Percentiles rank a stretch among this genome's conserved stretches.
These are phyloP conservation scores for Hipposideros larvatus DNA, from an alignment of 2,797 vertebrate species.

Conservation along the genomic window DNA sequence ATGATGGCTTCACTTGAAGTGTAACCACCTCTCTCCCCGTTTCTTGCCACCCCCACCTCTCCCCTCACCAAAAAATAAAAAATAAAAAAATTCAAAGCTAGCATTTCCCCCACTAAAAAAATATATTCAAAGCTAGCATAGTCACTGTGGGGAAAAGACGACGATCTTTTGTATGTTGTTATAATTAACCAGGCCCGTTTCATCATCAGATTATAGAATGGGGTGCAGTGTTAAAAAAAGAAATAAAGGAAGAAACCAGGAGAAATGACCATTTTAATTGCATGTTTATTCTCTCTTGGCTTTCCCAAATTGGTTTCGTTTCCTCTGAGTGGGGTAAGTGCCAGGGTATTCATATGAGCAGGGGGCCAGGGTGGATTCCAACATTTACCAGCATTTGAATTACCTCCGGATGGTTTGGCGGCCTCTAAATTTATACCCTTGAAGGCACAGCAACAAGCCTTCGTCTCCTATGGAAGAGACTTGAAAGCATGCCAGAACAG, in stretches of 20 bases:
- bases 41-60: not conserved
- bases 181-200: constrained; percentile 84
- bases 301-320: constrained; percentile 84
- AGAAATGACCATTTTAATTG: constrained; percentile 85
- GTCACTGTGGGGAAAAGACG: constrained; percentile 78
- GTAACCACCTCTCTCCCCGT: constrained; percentile 66
- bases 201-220: constrained; percentile 85
- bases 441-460: constrained; percentile 88
- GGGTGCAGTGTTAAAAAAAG: constrained; percentile 80
- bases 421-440: constrained; percentile 88
- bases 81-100: constrained; percentile 22
- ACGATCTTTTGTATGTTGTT: constrained; percentile 79
- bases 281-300: constrained; percentile 82
- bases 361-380: constrained; percentile 85
- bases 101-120: not conserved
- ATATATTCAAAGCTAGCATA: constrained; percentile 72
- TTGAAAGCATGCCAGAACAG: constrained; percentile 89
- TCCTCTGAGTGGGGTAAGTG: constrained; percentile 86
- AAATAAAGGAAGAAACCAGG: constrained; percentile 79
- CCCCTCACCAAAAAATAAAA: not conserved
- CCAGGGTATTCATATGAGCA: constrained; percentile 84
- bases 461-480: constrained; percentile 87
- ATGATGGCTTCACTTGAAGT: constrained; percentile 78
- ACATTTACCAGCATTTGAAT: constrained; percentile 87
- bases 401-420: constrained; percentile 87